phyloP scores from a whole-genome alignment of 2,888 invertebrate genomes.

The Mycogona germanica region DNA sequence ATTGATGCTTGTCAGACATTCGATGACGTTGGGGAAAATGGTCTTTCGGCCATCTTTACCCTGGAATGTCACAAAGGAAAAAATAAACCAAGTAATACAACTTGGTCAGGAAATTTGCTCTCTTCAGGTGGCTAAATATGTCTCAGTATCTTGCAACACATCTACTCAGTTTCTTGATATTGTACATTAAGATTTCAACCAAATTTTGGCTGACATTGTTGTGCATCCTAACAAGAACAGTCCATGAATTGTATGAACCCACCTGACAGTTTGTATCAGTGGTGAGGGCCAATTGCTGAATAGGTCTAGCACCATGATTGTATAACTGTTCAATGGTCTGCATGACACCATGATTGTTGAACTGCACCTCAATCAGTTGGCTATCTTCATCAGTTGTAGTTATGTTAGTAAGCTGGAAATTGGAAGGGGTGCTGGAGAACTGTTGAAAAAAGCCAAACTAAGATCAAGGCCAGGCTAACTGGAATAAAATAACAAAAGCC shows the following conservation, averaged over 20 bases:
- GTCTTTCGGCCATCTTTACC: conserved; percentile 1
- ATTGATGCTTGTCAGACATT: neutral
- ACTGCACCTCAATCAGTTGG: conserved; percentile 48
- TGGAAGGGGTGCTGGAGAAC: conserved; percentile 57
- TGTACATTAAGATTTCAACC: too few relatives aligned
- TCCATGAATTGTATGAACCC: neutral
- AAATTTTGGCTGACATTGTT: too few relatives aligned
- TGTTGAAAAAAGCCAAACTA: conserved; percentile 32
- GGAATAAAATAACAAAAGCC: too few relatives aligned
- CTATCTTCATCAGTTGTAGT: conserved; percentile 33
- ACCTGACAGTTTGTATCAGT: neutral
- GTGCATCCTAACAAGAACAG: too few relatives aligned
- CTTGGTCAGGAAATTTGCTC: too few relatives aligned
- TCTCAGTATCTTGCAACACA: neutral
- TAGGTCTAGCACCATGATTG: conserved; percentile 2
- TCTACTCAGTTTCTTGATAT: too few relatives aligned
- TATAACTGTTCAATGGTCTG: conserved; percentile 50
- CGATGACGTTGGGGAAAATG: neutral
- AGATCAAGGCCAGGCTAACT: neutral
- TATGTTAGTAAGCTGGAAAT: conserved; percentile 50
- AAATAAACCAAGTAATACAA: neutral
- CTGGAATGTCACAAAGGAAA: neutral
- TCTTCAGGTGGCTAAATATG: too few relatives aligned
- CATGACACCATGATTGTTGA: conserved; percentile 49
- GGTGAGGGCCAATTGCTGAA: neutral